Evolutionary conservation across 2,888 invertebrate genomes (phyloP).

Genomic region (Leptinotarsa juncta): DNA sequence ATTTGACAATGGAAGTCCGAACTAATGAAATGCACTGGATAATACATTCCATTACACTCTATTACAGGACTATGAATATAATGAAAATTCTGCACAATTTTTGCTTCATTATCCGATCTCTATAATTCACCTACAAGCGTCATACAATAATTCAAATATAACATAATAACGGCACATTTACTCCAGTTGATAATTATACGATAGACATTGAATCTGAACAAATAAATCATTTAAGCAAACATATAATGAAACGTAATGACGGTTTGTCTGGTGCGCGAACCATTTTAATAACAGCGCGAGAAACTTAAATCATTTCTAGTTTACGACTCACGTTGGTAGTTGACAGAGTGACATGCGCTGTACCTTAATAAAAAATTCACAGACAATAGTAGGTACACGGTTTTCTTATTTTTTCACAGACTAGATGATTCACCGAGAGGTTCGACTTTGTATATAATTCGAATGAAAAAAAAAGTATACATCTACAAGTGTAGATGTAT

Average conservation of each 20-base stretch:
- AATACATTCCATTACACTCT: no score
- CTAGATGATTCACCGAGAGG: no score
- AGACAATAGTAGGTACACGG: no score
- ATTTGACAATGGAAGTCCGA: no score
- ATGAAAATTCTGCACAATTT: no score
- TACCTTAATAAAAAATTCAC: not conserved
- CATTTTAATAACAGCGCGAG: conserved; percentile 17
- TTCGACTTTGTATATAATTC: no score
- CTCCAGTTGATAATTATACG: conserved; percentile 16
- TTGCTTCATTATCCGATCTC: not conserved
- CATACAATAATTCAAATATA: conserved; percentile 3
- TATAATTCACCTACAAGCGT: conserved; percentile 7
- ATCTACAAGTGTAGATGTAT: no score
- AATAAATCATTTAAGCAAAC: conserved; percentile 21
- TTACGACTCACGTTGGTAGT: conserved; percentile 5
- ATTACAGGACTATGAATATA: no score
- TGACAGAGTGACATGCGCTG: not conserved
- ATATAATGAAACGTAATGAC: conserved; percentile 20
- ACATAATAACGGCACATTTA: conserved; percentile 7
- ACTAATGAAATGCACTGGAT: no score
- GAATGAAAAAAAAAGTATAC: no score
- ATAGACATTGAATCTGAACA: conserved; percentile 18
- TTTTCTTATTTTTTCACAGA: no score
- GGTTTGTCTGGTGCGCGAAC: conserved; percentile 4
- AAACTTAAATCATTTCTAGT: conserved; percentile 4